Percentiles rank a stretch among this genome's conserved stretches.
phyloP scores from a whole-genome alignment of 2,113 vertebrate genomes.

The Lutjanus erythropterus region DNA sequence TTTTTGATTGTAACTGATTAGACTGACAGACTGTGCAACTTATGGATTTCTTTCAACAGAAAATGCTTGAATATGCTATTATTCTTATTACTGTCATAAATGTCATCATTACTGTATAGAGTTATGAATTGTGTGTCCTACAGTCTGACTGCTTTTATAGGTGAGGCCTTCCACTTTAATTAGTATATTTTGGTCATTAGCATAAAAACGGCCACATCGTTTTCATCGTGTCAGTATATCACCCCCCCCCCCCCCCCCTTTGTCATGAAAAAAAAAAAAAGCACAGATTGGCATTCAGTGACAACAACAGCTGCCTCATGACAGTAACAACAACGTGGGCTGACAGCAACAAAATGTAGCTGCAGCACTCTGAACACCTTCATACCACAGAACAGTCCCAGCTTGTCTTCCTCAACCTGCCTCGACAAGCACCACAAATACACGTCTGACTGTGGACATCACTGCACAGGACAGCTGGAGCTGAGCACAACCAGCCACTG shows the following conservation, averaged over 20 bases:
- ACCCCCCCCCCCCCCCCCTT: too few relatives aligned
- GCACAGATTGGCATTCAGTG: background rate
- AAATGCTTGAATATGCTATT: background rate
- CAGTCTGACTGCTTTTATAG: background rate
- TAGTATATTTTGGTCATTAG: too few relatives aligned
- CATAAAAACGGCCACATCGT: too few relatives aligned
- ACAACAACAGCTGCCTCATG: background rate
- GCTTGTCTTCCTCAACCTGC: slow-evolving; percentile 69
- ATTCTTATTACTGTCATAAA: background rate
- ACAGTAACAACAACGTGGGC: background rate
- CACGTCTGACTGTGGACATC: slow-evolving; percentile 3
- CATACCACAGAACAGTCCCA: slow-evolving; percentile 70
- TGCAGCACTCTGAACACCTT: slow-evolving; percentile 37
- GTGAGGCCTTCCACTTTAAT: too few relatives aligned
- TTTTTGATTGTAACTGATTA: background rate
- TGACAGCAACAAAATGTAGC: background rate
- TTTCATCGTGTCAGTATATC: too few relatives aligned
- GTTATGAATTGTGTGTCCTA: background rate
- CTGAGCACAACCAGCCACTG: background rate
- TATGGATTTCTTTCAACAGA: background rate
- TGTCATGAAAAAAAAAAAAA: background rate
- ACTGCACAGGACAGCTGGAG: background rate
- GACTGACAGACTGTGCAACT: background rate
- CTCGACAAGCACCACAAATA: slow-evolving; percentile 46
- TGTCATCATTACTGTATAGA: too few relatives aligned